A percentile compares a stretch with the other conserved stretches of the same genome.
phyloP scores from a whole-genome alignment of 2,797 vertebrate genomes.

The Pseudomugil tenellus region DNA sequence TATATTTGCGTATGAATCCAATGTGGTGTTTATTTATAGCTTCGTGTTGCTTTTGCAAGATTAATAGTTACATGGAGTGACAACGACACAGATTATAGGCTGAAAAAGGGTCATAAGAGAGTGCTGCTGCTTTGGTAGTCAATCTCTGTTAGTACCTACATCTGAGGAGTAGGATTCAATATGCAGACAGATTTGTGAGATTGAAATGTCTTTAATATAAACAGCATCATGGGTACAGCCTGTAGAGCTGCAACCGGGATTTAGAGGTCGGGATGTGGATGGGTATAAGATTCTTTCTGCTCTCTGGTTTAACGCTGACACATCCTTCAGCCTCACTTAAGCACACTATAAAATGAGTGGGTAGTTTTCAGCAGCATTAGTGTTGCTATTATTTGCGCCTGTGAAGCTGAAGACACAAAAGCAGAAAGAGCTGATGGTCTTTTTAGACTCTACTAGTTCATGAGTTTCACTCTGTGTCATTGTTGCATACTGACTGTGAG shows the following conservation, averaged over 20 bases:
- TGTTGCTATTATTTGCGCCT: constrained; percentile 48
- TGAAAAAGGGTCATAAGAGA: neutral
- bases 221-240: constrained; percentile 38
- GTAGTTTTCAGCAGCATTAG: constrained; percentile 51
- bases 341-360: constrained; percentile 53
- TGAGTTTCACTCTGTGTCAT: constrained; percentile 18
- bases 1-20: neutral
- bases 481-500: constrained; percentile 49
- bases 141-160: constrained; percentile 2
- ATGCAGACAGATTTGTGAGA: constrained; percentile 12
- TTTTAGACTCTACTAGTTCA: constrained; percentile 22
- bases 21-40: neutral
- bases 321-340: constrained; percentile 58
- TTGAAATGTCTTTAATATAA: constrained; percentile 39
- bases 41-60: neutral
- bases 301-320: constrained; percentile 49
- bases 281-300: constrained; percentile 64
- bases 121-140: neutral
- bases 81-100: constrained; percentile 1
- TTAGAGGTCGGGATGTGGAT: constrained; percentile 59
- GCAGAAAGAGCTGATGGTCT: constrained; percentile 22
- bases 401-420: constrained; percentile 40
- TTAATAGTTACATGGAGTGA: neutral
- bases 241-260: constrained; percentile 59
- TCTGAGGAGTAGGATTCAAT: neutral